phyloP scores from a whole-genome alignment of 2,888 invertebrate species.

The Ectemnius continuus region DNA sequence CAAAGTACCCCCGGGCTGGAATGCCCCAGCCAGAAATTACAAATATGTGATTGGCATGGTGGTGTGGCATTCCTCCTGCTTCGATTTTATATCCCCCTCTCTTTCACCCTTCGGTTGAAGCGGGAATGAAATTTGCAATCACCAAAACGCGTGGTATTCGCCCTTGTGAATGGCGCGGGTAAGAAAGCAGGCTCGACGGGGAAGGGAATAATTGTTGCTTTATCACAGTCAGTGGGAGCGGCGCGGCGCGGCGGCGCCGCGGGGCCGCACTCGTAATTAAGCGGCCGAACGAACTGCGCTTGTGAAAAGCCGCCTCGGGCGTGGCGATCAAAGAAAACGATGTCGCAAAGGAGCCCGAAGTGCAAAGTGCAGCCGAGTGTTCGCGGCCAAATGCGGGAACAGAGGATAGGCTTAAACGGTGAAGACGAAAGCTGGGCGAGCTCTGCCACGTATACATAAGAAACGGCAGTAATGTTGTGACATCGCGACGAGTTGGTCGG shows the following conservation, averaged over 20 bases:
- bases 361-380: too few species aligned
- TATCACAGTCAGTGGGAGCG: not conserved
- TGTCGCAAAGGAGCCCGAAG: not conserved
- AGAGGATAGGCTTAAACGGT: too few species aligned
- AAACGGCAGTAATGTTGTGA: too few species aligned
- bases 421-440: too few species aligned
- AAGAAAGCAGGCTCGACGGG: not conserved
- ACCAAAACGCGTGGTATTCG: too few species aligned
- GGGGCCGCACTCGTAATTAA: conserved; percentile 1
- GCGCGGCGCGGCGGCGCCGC: not conserved
- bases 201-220: not conserved
- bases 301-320: conserved; percentile 3
- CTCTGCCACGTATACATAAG: too few species aligned
- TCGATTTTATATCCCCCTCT: too few species aligned
- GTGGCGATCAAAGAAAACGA: conserved; percentile 4
- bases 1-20: not conserved
- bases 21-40: not conserved
- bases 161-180: too few species aligned
- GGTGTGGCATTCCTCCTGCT: not conserved
- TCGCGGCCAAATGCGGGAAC: too few species aligned
- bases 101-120: too few species aligned
- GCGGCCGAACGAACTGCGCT: not conserved
- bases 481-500: too few species aligned
- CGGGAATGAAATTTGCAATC: too few species aligned
- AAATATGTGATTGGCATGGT: not conserved